A percentile compares a stretch with the other conserved stretches of the same genome.
These are phyloP conservation scores for Baccha elongata DNA, from an alignment of 2,888 invertebrate species.

Conservation along the genomic window DNA sequence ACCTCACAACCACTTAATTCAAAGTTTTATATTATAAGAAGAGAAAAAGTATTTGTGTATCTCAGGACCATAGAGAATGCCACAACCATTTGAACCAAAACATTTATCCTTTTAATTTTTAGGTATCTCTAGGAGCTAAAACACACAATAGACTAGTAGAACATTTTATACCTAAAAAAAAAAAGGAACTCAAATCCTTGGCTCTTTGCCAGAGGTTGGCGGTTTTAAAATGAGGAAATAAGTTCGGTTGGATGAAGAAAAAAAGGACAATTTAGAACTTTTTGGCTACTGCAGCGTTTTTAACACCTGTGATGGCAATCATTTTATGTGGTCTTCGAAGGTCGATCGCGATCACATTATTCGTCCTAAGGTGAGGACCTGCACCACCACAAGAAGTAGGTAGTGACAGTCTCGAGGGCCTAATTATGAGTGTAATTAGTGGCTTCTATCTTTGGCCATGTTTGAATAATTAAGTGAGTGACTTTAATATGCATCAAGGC, in stretches of 20 bases:
- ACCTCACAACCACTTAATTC: slow-evolving; percentile 69
- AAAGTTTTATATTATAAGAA: slow-evolving; percentile 38
- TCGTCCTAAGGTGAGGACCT: neutral
- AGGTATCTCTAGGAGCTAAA: neutral
- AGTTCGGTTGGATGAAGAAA: neutral
- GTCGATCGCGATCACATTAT: slow-evolving; percentile 37
- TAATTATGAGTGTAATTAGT: slow-evolving; percentile 70
- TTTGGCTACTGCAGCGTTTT: slow-evolving; percentile 45
- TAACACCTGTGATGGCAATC: slow-evolving; percentile 61
- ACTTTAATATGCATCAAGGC: slow-evolving; percentile 64
- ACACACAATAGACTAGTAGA: slow-evolving; percentile 43
- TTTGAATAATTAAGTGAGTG: slow-evolving; percentile 64
- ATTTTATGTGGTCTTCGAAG: slow-evolving; percentile 44
- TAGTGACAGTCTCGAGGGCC: slow-evolving; percentile 52
- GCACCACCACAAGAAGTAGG: neutral
- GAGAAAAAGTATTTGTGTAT: slow-evolving; percentile 16
- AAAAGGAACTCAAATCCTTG: slow-evolving; percentile 45
- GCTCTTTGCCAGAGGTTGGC: slow-evolving; percentile 58
- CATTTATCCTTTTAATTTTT: slow-evolving; percentile 43
- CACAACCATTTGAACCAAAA: slow-evolving; percentile 56
- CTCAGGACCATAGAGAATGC: slow-evolving; percentile 26
- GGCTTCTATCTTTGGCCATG: slow-evolving; percentile 41
- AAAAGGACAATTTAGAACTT: slow-evolving; percentile 33
- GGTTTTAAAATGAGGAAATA: slow-evolving; percentile 14
- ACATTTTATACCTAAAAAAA: slow-evolving; percentile 7